phyloP scores from a whole-genome alignment of 1,140 invertebrate species.

The Berghia stephanieae region DNA sequence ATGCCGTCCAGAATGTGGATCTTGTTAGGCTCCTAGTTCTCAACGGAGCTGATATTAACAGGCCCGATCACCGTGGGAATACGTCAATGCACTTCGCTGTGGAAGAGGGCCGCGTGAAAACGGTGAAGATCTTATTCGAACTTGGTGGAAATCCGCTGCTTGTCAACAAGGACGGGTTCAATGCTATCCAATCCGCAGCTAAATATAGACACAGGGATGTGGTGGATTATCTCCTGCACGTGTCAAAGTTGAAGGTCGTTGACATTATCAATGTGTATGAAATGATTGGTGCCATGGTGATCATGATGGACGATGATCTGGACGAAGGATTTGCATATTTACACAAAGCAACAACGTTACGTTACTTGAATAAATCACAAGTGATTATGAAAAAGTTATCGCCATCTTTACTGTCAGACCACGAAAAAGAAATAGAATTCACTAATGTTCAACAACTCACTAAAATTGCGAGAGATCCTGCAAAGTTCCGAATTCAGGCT shows the following conservation, averaged over 20 bases:
- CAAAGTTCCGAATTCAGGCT: background rate
- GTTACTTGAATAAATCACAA: background rate
- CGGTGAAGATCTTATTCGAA: slow-evolving; percentile 12
- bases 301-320: background rate
- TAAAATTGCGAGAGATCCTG: background rate
- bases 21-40: background rate
- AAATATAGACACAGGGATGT: background rate
- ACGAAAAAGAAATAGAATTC: background rate
- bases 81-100: slow-evolving; percentile 17
- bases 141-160: slow-evolving; percentile 10
- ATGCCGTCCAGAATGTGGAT: background rate
- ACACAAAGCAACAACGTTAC: slow-evolving; percentile 13
- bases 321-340: background rate
- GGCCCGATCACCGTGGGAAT: background rate
- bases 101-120: slow-evolving; percentile 9
- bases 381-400: background rate
- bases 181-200: slow-evolving; percentile 13
- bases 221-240: slow-evolving; percentile 9
- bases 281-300: slow-evolving; percentile 4
- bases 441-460: background rate
- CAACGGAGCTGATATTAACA: slow-evolving; percentile 8
- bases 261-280: background rate
- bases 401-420: background rate
- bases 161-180: background rate
- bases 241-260: background rate